These are phyloP conservation scores for Notamacropus eugenii DNA, from an alignment of 2,797 vertebrate genomes.

Conservation along the genomic window DNA sequence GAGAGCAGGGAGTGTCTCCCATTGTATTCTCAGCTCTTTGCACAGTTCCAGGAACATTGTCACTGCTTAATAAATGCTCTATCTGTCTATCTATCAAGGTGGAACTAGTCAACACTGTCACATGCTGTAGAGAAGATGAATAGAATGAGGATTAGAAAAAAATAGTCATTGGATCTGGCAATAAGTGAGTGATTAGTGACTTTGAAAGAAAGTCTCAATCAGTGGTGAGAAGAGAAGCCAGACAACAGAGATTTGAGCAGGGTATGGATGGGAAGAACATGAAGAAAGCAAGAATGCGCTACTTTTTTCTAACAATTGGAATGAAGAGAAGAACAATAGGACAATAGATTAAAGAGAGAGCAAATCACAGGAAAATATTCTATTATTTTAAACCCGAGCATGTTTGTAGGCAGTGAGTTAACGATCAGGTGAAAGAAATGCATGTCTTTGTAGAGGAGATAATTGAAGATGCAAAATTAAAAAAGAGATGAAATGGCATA, in stretches of 20 bases:
- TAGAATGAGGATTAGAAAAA: not conserved
- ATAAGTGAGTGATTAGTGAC: not conserved
- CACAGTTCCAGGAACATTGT: not conserved
- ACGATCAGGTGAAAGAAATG: not conserved
- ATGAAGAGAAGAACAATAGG: not conserved
- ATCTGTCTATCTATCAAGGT: not conserved
- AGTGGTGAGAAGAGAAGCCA: not conserved
- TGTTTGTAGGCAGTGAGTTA: not conserved
- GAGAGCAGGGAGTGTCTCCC: not conserved
- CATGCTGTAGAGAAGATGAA: not conserved
- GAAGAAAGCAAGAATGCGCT: not conserved
- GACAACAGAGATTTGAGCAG: not conserved
- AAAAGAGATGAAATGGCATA: not conserved
- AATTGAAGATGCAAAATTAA: not conserved
- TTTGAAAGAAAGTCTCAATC: not conserved
- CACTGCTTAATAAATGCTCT: not conserved
- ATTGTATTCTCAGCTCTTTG: not conserved
- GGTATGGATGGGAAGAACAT: too few species aligned
- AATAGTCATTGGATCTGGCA: not conserved
- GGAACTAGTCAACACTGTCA: not conserved
- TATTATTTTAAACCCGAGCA: not conserved
- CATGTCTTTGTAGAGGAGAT: not conserved
- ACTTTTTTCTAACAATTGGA: not conserved
- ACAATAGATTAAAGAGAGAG: not conserved
- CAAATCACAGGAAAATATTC: not conserved